These are phyloP conservation scores for Lamellibrachia satsuma DNA, from an alignment of 2,888 invertebrate species.

Conservation along the genomic window DNA sequence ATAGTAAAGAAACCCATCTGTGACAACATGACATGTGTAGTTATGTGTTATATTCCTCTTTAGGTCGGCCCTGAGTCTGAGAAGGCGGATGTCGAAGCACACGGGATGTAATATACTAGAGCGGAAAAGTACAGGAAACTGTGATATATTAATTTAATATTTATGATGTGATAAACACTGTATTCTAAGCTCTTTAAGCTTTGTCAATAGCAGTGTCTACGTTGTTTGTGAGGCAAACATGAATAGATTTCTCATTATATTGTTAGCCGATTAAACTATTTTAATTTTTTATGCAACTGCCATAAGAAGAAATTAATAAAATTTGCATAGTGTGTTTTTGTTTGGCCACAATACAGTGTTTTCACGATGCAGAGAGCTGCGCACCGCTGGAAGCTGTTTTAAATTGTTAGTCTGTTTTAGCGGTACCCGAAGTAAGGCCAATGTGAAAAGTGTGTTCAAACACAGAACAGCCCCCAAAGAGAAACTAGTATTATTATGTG, in stretches of 20 bases:
- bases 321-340: background rate
- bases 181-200: background rate
- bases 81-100: background rate
- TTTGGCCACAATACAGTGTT: background rate
- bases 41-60: background rate
- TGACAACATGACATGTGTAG: background rate
- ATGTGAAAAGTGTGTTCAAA: too few species aligned
- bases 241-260: background rate
- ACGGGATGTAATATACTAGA: background rate
- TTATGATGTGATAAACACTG: background rate
- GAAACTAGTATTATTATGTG: too few species aligned
- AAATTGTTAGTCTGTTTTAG: too few species aligned
- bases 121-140: background rate
- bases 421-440: too few species aligned
- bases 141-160: background rate
- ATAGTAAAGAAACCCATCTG: background rate
- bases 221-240: background rate
- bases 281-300: background rate
- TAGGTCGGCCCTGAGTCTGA: background rate
- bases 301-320: background rate
- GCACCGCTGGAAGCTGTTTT: too few species aligned
- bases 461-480: too few species aligned
- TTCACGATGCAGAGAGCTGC: background rate
- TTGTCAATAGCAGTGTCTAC: background rate
- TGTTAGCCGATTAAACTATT: background rate